Conservation (phyloP, 2,888 invertebrate species). For the Pilophorus perplexus region DNA sequence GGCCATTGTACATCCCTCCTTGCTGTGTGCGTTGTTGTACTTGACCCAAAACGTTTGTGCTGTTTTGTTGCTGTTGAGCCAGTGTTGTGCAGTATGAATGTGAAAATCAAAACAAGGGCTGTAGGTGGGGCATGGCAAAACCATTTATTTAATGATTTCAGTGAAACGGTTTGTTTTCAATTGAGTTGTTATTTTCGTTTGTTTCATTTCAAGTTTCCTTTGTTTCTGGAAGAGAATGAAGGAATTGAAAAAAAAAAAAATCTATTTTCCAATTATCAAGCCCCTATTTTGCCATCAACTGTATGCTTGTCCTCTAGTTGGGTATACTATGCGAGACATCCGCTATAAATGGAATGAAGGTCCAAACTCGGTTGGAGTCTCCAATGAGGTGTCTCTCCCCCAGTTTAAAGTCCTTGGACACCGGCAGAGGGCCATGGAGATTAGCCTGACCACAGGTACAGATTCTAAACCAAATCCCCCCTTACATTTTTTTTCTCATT, state of each 20-base stretch:
- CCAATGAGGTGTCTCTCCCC: conserved; percentile 93
- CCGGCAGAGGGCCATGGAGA: conserved; percentile 92
- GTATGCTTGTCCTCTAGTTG: conserved; percentile 62
- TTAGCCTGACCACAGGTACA: conserved; percentile 93
- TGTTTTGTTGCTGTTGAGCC: conserved; percentile 33
- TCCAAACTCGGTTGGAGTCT: conserved; percentile 91
- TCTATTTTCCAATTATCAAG: not conserved
- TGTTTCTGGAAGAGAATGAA: not conserved
- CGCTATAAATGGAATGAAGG: conserved; percentile 96
- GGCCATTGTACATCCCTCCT: conserved; percentile 20
- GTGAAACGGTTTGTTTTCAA: not conserved
- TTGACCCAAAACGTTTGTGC: conserved; percentile 17
- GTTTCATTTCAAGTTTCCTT: not conserved
- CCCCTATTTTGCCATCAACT: conserved; percentile 32
- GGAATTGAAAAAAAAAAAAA: not conserved
- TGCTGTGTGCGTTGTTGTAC: conserved; percentile 34
- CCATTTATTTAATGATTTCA: not conserved
- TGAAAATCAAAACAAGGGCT: conserved; percentile 28
- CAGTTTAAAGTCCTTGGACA: conserved; percentile 98
- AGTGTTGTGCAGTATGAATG: conserved; percentile 37
- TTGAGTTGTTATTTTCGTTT: not conserved
- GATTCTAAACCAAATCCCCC: conserved; percentile 31
- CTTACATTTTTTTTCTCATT: conserved; percentile 2
- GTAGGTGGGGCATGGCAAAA: conserved; percentile 41
- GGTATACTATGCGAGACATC: conserved; percentile 97